Evolutionary conservation across 2,888 invertebrate species (phyloP), one percentile per base, ranked within the genome.

Genomic region (Callinectes sapidus): DNA sequence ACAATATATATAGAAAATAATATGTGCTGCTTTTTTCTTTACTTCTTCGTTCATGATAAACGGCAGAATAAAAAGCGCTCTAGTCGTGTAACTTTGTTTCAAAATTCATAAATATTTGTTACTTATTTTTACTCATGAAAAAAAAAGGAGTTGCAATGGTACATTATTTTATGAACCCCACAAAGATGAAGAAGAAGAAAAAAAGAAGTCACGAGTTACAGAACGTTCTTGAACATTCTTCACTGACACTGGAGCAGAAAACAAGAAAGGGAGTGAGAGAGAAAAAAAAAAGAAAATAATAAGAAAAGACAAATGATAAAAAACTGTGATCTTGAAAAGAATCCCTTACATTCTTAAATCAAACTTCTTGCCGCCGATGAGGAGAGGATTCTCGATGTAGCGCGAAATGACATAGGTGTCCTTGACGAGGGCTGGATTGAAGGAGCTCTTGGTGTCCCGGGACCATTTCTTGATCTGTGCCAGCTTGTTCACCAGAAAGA

Each of bases 361-460:
- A 96, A 99, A 99, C 96, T 99, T 99, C 96, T 99, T 98, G 10
- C 99, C 99, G 86, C 99, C 98, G 95, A 99, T 99, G 95, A 99
- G 96, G 90, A 99, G 96, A 16, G 99, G 99, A 96, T 99, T 98
- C 95, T 98, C 98, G 95, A 99, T 99, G 95, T 99, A 99, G 95
- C 97, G 95, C n/a, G 98, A 99, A 95, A 99, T 99, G 89, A 99
- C 99, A 96, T 99, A 99, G 95, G 98, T 98, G 96, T 98, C 98
- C 96, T 98, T 98, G 39, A 97, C 95, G 48, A 95, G 91, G 95
- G 98, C 97, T 10, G 98, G 98, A 96, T 98, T 98, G 95, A 98
- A 98, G 1, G 97, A 97, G 94, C 97, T 97, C 96, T 98, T 98
- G 0, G 98, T 97, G 96, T 98, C 98, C 42, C 98, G 96, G 0